Evolutionary conservation across 2,113 vertebrate species (phyloP).

Genomic region (Climacteris rufus): DNA sequence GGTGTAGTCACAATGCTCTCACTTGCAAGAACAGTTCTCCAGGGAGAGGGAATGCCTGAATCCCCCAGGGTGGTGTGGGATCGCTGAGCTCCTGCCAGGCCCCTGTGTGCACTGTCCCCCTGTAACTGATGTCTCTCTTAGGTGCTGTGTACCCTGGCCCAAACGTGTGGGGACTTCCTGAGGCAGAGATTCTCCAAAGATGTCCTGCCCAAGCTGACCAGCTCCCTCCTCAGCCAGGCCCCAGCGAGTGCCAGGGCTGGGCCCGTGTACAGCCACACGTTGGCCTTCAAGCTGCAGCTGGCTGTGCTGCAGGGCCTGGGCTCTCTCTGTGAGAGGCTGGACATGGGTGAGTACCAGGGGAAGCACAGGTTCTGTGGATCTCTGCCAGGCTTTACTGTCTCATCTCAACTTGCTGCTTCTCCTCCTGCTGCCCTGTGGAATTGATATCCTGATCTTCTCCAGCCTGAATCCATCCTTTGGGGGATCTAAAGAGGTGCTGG

Average conservation of each 20-base stretch:
- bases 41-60: neutral
- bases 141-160: constrained; percentile 85
- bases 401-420: neutral
- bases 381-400: neutral
- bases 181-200: constrained; percentile 87
- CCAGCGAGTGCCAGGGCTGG: constrained; percentile 82
- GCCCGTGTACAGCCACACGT: constrained; percentile 82
- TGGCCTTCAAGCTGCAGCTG: constrained; percentile 91
- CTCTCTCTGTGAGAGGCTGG: constrained; percentile 80
- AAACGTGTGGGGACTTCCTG: constrained; percentile 86
- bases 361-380: rapidly evolving
- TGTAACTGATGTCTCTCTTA: constrained; percentile 44
- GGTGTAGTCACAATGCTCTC: neutral
- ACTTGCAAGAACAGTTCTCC: neutral
- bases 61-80: neutral
- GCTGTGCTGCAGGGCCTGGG: constrained; percentile 88
- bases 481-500: neutral
- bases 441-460: neutral
- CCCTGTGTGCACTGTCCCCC: rapidly evolving
- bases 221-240: constrained; percentile 81
- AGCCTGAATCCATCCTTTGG: neutral
- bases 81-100: neutral
- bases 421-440: neutral
- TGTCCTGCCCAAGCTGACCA: constrained; percentile 82
- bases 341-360: constrained; percentile 80